Percentiles rank a stretch among this genome's conserved stretches.
Conservation (phyloP, 2,888 invertebrate genomes). For the Buathra laborator region DNA sequence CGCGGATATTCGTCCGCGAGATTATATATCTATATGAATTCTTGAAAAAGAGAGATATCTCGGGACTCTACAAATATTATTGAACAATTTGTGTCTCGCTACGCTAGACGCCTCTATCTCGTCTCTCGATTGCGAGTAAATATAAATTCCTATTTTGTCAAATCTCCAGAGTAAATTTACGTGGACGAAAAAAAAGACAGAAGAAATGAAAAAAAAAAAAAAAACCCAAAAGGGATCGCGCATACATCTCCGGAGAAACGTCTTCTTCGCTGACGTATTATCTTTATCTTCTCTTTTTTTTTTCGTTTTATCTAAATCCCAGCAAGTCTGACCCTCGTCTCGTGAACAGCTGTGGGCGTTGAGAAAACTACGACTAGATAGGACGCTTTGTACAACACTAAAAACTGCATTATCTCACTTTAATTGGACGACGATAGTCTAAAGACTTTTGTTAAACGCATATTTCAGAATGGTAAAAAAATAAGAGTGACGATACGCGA, state of each 20-base stretch:
- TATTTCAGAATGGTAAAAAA: too few relatives aligned
- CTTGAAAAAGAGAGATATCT: slow-evolving; percentile 26
- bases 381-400: slow-evolving; percentile 42
- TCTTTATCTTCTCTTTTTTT: slow-evolving; percentile 53
- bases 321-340: slow-evolving; percentile 61
- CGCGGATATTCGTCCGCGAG: slow-evolving; percentile 58
- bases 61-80: slow-evolving; percentile 38
- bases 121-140: slow-evolving; percentile 42
- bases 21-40: slow-evolving; percentile 59
- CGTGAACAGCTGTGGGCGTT: slow-evolving; percentile 56
- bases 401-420: slow-evolving; percentile 51
- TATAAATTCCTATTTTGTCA: slow-evolving; percentile 60
- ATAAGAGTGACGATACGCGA: background rate
- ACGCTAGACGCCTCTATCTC: slow-evolving; percentile 45
- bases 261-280: slow-evolving; percentile 58
- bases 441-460: background rate
- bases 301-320: slow-evolving; percentile 64
- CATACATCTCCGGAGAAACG: slow-evolving; percentile 17
- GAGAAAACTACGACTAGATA: slow-evolving; percentile 41
- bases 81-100: slow-evolving; percentile 52
- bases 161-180: slow-evolving; percentile 66
- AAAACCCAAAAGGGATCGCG: slow-evolving; percentile 33
- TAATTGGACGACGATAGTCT: slow-evolving; percentile 62
- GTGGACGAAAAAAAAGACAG: slow-evolving; percentile 34
- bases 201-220: slow-evolving; percentile 17